Percentiles rank a stretch among this genome's conserved stretches.
Evolutionary conservation across 2,888 invertebrate genomes (phyloP).

Genomic region (Lepeophtheirus nordmannii): DNA sequence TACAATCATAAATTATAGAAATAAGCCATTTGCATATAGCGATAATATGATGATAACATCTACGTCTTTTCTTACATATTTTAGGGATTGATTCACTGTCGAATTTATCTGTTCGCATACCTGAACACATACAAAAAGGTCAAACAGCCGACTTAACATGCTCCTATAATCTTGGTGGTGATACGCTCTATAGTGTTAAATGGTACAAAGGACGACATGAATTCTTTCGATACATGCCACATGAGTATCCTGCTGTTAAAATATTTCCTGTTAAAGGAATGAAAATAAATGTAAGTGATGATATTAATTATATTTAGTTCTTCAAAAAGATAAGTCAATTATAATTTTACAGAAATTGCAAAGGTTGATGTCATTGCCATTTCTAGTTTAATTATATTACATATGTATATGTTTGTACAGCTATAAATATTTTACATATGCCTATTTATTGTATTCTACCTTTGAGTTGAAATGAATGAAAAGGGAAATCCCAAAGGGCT

Average conservation of each 20-base stretch:
- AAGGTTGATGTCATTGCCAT: too few species aligned
- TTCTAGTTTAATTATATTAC: too few species aligned
- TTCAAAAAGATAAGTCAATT: too few species aligned
- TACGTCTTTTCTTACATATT: slow-evolving; percentile 13
- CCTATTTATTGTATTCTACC: too few species aligned
- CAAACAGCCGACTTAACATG: slow-evolving; percentile 24
- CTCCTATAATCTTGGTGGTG: slow-evolving; percentile 19
- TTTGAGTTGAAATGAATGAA: too few species aligned
- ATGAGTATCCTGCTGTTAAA: slow-evolving; percentile 17
- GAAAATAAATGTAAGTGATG: slow-evolving; percentile 23
- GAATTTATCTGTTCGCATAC: slow-evolving; percentile 22
- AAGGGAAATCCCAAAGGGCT: too few species aligned
- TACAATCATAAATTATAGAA: too few species aligned
- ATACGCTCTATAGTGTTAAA: slow-evolving; percentile 21
- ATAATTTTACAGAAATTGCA: too few species aligned
- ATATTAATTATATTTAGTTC: neutral
- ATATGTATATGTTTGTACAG: too few species aligned
- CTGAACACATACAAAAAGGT: slow-evolving; percentile 18
- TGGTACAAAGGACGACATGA: slow-evolving; percentile 25
- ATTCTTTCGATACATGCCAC: slow-evolving; percentile 24
- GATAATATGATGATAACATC: neutral
- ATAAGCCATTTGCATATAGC: too few species aligned
- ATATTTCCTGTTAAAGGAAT: slow-evolving; percentile 24
- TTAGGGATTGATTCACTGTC: slow-evolving; percentile 20
- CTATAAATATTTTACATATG: too few species aligned